These are phyloP conservation scores for Syrrhaptes paradoxus DNA, from an alignment of 2,113 vertebrate genomes.

Conservation along the genomic window DNA sequence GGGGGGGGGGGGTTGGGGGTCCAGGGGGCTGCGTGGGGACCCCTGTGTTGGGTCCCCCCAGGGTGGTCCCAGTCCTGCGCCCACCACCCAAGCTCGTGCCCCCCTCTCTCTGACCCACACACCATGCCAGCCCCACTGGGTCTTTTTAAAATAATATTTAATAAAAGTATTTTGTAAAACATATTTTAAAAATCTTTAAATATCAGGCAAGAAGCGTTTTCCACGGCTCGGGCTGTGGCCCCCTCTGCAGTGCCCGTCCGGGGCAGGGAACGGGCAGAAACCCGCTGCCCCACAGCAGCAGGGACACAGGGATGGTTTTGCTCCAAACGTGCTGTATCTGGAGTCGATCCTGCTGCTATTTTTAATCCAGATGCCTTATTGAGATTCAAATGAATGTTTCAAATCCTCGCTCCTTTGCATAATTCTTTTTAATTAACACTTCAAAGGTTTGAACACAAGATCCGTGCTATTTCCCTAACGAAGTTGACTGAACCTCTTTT, in stretches of 20 bases:
- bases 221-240: background rate
- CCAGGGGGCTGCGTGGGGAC: rapidly evolving
- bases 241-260: rapidly evolving
- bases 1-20: background rate
- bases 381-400: constrained; percentile 75
- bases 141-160: too few relatives aligned
- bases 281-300: background rate
- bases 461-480: constrained; percentile 46
- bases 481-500: constrained; percentile 36
- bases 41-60: rapidly evolving
- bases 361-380: constrained; percentile 71
- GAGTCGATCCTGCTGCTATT: constrained; percentile 64
- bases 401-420: constrained; percentile 70
- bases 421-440: constrained; percentile 77
- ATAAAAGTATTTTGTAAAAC: background rate
- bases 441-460: constrained; percentile 64
- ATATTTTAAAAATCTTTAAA: background rate
- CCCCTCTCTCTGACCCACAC: background rate
- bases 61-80: background rate
- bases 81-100: background rate
- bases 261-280: background rate
- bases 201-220: background rate
- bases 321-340: constrained; percentile 15
- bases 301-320: background rate
- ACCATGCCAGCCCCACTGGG: rapidly evolving